Evolutionary conservation across 2,797 vertebrate species (phyloP), one percentile per base, ranked within the genome.

Genomic region (Muraenolepis orangiensis): DNA sequence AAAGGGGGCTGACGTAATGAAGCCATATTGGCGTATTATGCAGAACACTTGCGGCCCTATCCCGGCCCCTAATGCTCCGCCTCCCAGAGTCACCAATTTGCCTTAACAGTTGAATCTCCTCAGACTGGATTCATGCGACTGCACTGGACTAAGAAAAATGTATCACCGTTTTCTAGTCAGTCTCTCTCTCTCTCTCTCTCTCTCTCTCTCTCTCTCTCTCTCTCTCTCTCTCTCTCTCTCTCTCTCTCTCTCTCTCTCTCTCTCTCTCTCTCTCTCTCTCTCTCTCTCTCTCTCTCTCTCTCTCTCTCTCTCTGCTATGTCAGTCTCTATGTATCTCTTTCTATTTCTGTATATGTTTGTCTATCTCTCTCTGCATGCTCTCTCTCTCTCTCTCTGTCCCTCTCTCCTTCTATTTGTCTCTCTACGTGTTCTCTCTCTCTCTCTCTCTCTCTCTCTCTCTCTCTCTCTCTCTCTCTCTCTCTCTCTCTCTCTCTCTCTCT

Each of bases 11-110:
- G 23, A 26, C 69, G 70, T 79, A 85, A 86, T 87, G 80, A 85
- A 88, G 87, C 81, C 76, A 81, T 67, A 86, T 78, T 80, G 75
- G 76, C 79, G 75, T 88, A 80, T 87, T 84, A 77, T 75, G 81
- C 81, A 80, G 78, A 77, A 82, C 79, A 80, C 46, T 79, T 76
- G 67, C 57, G n/a, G 76, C 61, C 40, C 34, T 46, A 67, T 74
- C 18, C 69, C 26, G 18, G 23, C 57, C 31, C 6, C 51, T 1
- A 26, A 61, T 23, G 11, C 51, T n/a, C 51, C 51, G 6, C 51
- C 51, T 13, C 51, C 32, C 32, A 34, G 32, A 57, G 46, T n/a
- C 46, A 26, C n/a, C 51, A 61, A 79, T 72, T 73, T 80, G 13
- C n/a, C 26, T 57, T 57, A 61, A 81, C 70, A 78, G 72, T 78